Evolutionary conservation across 2,113 vertebrate genomes (phyloP), one percentile per base, ranked within the genome.

Genomic region (Oxygymnocypris stewartii): DNA sequence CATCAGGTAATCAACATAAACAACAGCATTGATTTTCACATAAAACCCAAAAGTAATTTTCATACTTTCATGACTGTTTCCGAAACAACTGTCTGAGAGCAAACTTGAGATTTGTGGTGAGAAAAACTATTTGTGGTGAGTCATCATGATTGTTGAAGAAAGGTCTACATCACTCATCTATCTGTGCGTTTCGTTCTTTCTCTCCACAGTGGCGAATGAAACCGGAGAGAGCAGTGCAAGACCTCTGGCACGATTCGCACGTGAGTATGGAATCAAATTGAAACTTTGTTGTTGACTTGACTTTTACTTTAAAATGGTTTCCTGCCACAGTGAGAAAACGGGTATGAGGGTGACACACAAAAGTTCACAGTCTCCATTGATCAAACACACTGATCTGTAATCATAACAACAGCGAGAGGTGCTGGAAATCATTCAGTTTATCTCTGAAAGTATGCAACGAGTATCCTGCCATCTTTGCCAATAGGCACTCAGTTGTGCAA

Each of bases 181-280:
- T 63, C 13, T 75, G 11, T 83, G 11, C 83, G 12, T 86, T 84
- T 86, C 23, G 13, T 84, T 9, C 88, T 88, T 87, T 91, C 61
- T 90, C 37, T 84, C 92, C 88, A 84, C 91, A 98, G 97, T 98
- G 91, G 97, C 97, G 84, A 99, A 98, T 51, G 95, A 98, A 90
- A 87, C 95, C 0, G 95, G 95, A 47, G 95, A 95, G 85, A 95
- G 93, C 90, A 93, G 92, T 57, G 88, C 92, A 14, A 92, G 80
- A 63, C 95, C 96, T 0, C 94, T 95, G 51, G 94, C 94, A 35
- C 94, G 93, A 88, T 96, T 97, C 89, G 92, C 95, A 88, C 93
- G 97, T 98, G 92, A 97, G 97, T 97, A 92, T 49, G 31, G 57
- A 59, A 71, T 31, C 35, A 82, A 49, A 81, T 54, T 28, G 35